A percentile compares a stretch with the other conserved stretches of the same genome.
These are phyloP conservation scores for Latheticus oryzae DNA, from an alignment of 2,888 invertebrate species.

Conservation along the genomic window DNA sequence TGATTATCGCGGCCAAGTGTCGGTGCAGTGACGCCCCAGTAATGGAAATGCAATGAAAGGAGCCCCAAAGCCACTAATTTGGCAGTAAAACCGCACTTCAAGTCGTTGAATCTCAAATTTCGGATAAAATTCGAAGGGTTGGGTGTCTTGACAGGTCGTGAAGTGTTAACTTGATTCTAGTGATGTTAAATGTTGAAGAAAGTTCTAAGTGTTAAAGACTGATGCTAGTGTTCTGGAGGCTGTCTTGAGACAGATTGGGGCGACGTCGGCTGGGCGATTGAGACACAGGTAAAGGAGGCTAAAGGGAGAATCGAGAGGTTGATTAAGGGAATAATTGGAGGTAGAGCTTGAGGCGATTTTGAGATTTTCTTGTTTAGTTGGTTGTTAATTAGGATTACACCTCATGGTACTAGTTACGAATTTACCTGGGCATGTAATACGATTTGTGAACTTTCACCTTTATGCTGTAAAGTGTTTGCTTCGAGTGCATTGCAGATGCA, in stretches of 20 bases:
- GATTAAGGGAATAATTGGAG: too few species aligned
- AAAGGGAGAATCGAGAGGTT: too few species aligned
- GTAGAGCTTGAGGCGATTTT: too few species aligned
- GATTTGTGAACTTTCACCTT: too few species aligned
- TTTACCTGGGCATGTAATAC: too few species aligned
- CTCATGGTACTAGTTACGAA: too few species aligned
- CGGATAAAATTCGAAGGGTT: slow-evolving; percentile 53
- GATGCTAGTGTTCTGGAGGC: slow-evolving; percentile 26
- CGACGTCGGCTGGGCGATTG: slow-evolving; percentile 11
- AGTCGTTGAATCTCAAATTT: slow-evolving; percentile 51
- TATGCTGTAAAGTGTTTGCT: too few species aligned
- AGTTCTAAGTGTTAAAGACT: slow-evolving; percentile 10
- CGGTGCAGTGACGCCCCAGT: slow-evolving; percentile 41
- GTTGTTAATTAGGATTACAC: too few species aligned
- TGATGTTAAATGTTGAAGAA: slow-evolving; percentile 18
- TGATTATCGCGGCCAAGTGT: slow-evolving; percentile 58
- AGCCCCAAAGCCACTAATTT: slow-evolving; percentile 17
- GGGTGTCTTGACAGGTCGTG: slow-evolving; percentile 52
- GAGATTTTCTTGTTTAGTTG: too few species aligned
- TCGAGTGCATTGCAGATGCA: too few species aligned
- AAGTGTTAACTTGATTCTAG: slow-evolving; percentile 23
- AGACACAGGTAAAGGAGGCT: too few species aligned
- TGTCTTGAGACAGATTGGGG: background rate
- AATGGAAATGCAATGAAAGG: slow-evolving; percentile 49
- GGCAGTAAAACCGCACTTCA: slow-evolving; percentile 52